Evolutionary conservation across 2,888 invertebrate species (phyloP), one percentile per base, ranked within the genome.

Genomic region (Eugnorisma glareosa): DNA sequence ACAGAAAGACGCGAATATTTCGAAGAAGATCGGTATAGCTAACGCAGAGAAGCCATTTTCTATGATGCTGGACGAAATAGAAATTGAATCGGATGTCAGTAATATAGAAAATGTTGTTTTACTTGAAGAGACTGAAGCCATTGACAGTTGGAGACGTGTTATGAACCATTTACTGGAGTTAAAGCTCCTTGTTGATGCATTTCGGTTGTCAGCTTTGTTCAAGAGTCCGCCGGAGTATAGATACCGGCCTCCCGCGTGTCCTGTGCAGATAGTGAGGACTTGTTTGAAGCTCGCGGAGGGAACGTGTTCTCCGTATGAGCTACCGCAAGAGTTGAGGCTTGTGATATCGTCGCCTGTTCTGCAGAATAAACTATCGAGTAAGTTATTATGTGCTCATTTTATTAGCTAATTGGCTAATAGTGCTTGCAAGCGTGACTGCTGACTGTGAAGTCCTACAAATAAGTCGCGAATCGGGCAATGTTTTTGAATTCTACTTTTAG

Each of bases 271-370:
- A 61, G 90, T 98, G 67, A 96, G 97, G 91, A 95, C 98, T 3
- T 98, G 97, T 83, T 94, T 97, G 84, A 97, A 96, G 89, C 91
- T 98, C 73, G 98, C 98, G 0, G 98, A 98, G 91, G 97, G 97
- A 6, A 94, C 97, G 8, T 94, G 97, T 57, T 95, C 97, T 59
- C 98, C 98, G 0, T 97, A 97, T 88, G 97, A 98, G 78, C 92
- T 98, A 86, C 97, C 97, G 3, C 95, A 97, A 67, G 97, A 98
- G 89, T 97, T 98, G 90, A 97, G 97, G 71, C 94, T 97, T 75
- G 94, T 98, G 15, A 96, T 96, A 63, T 94, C 96, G 0, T 95
- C 96, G 45, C 94, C 96, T 10, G 87, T 92, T 28, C 83, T 93
- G 63, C 95, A 95, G 75, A 94, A 93, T 81, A 95, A 94, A 88